A percentile compares a stretch with the other conserved stretches of the same genome.
Evolutionary conservation across 2,113 vertebrate genomes (phyloP).

Genomic region (Dicrurus megarhynchus): DNA sequence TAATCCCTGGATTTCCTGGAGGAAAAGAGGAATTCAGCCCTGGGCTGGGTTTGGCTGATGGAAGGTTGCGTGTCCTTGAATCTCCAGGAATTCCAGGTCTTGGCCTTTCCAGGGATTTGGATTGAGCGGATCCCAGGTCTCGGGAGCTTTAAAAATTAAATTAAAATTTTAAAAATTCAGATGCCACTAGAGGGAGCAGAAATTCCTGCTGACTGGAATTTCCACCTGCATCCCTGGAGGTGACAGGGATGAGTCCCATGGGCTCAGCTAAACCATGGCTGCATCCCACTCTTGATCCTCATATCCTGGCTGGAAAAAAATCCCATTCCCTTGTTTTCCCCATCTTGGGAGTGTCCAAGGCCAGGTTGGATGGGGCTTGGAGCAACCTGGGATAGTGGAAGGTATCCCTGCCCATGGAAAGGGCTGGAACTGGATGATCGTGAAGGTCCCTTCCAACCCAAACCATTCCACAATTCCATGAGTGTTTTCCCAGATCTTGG

Average conservation of each 20-base stretch:
- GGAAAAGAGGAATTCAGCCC: not conserved
- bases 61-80: not conserved
- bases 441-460: not conserved
- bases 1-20: not conserved
- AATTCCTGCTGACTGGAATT: not conserved
- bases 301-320: not conserved
- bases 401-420: not conserved
- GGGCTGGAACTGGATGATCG: not conserved
- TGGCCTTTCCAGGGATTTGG: not conserved
- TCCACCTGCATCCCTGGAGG: not conserved
- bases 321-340: not conserved
- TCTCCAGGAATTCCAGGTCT: not conserved
- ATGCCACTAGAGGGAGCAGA: not conserved
- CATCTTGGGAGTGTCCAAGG: not conserved
- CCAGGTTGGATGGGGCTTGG: fast-evolving
- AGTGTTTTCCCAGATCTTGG: not conserved
- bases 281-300: not conserved
- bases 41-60: not conserved
- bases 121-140: fast-evolving
- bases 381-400: not conserved
- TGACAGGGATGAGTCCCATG: not conserved
- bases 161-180: fast-evolving
- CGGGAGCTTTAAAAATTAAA: not conserved
- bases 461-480: not conserved
- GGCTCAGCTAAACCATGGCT: not conserved